Evolutionary conservation across 1,140 invertebrate species (phyloP).

Genomic region (Pogonomyrmex californicus): DNA sequence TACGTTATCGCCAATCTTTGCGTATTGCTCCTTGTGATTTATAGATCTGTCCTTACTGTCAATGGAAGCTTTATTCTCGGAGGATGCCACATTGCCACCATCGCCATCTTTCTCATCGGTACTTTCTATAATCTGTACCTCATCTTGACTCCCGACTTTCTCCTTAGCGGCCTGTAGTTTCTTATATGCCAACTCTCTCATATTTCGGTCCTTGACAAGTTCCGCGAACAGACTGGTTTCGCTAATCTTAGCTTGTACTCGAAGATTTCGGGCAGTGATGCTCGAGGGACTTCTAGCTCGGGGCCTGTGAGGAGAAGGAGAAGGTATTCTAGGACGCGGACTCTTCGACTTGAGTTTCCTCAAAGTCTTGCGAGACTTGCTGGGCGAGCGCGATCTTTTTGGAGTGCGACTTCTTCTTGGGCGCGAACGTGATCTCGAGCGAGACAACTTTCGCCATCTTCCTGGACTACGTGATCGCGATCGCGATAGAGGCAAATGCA

Average conservation of each 20-base stretch:
- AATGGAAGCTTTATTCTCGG: slow-evolving; percentile 63
- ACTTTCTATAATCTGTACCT: slow-evolving; percentile 85
- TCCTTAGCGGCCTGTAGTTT: slow-evolving; percentile 89
- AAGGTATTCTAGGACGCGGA: slow-evolving; percentile 83
- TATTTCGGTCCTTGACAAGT: slow-evolving; percentile 94
- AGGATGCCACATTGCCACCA: slow-evolving; percentile 62
- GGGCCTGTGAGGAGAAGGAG: slow-evolving; percentile 81
- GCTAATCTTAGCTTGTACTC: slow-evolving; percentile 90
- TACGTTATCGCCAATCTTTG: slow-evolving; percentile 79
- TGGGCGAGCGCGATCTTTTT: slow-evolving; percentile 85
- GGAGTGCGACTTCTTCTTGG: slow-evolving; percentile 82
- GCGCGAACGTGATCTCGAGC: slow-evolving; percentile 83
- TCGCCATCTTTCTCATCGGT: slow-evolving; percentile 82
- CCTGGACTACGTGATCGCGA: slow-evolving; percentile 84
- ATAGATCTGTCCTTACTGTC: slow-evolving; percentile 78
- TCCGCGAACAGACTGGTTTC: slow-evolving; percentile 96
- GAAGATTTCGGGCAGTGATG: slow-evolving; percentile 87
- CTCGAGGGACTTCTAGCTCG: slow-evolving; percentile 84
- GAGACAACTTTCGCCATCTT: slow-evolving; percentile 83
- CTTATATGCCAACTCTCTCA: slow-evolving; percentile 91
- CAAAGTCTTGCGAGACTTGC: slow-evolving; percentile 81
- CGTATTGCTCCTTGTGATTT: slow-evolving; percentile 65
- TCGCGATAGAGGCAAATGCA: slow-evolving; percentile 81
- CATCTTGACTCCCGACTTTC: slow-evolving; percentile 83
- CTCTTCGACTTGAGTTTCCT: slow-evolving; percentile 85